Conservation (phyloP, 2,797 vertebrate species). For the Rhadinocentrus ornatus region DNA sequence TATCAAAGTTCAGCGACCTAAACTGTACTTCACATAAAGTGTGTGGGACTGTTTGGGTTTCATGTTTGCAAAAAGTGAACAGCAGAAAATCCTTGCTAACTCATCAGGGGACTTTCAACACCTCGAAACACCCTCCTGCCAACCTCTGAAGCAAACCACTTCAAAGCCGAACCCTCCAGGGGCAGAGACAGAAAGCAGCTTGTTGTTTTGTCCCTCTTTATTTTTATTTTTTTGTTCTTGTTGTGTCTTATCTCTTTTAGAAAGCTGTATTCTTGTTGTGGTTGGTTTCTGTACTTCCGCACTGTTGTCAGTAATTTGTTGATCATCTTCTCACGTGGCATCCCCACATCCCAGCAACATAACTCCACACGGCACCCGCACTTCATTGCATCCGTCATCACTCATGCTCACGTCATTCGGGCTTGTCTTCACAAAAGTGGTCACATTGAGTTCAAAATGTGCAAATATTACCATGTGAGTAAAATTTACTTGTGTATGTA, state of each 20-base stretch:
- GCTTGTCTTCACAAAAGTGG: slow-evolving; percentile 75
- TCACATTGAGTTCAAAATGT: slow-evolving; percentile 70
- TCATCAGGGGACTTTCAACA: slow-evolving; percentile 25
- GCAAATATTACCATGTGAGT: slow-evolving; percentile 62
- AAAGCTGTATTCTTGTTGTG: slow-evolving; percentile 72
- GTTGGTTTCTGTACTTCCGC: slow-evolving; percentile 72
- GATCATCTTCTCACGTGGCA: slow-evolving; percentile 68
- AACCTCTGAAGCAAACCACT: slow-evolving; percentile 77
- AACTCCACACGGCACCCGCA: slow-evolving; percentile 55
- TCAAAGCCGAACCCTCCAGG: slow-evolving; percentile 73
- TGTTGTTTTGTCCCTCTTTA: slow-evolving; percentile 67
- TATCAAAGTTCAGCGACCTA: slow-evolving; percentile 34
- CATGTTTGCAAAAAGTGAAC: slow-evolving; percentile 60
- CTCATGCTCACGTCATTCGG: slow-evolving; percentile 67
- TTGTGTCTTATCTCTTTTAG: slow-evolving; percentile 57
- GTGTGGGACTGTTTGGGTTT: slow-evolving; percentile 35
- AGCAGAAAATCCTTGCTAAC: slow-evolving; percentile 56
- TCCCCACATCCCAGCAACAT: slow-evolving; percentile 59
- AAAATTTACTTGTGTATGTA: slow-evolving; percentile 60
- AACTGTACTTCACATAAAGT: slow-evolving; percentile 50
- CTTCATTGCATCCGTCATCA: slow-evolving; percentile 69
- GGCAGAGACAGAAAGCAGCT: slow-evolving; percentile 68
- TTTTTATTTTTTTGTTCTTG: slow-evolving; percentile 42
- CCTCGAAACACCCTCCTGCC: slow-evolving; percentile 3
- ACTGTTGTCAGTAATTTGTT: slow-evolving; percentile 78